Conservation (phyloP, 2,888 invertebrate genomes). For the Incurvaria masculella region DNA sequence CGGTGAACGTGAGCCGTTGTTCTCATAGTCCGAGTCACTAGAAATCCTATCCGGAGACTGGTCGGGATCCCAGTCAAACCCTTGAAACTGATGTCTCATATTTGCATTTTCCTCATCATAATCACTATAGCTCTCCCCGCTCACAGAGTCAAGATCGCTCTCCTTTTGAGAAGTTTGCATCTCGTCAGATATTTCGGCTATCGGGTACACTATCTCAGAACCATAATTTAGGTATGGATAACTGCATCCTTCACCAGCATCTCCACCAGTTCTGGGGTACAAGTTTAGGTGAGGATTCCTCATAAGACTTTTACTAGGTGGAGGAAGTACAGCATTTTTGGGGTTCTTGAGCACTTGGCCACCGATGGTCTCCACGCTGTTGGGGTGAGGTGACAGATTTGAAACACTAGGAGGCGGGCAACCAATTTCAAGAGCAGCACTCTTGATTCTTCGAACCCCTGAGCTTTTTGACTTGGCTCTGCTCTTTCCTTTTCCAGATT, state of each 20-base stretch:
- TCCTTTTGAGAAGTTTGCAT: conserved; percentile 66
- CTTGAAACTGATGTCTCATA: conserved; percentile 34
- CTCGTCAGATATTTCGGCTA: conserved; percentile 82
- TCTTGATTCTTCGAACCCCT: conserved; percentile 66
- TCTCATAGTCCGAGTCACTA: conserved; percentile 66
- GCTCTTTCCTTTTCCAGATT: conserved; percentile 39
- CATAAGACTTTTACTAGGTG: conserved; percentile 66
- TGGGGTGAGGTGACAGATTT: conserved; percentile 75
- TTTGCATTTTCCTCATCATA: conserved; percentile 56
- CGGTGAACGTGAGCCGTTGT: conserved; percentile 69
- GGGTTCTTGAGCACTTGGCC: conserved; percentile 67
- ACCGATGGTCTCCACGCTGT: conserved; percentile 75
- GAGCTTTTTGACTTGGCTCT: conserved; percentile 54
- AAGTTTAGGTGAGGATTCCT: conserved; percentile 68
- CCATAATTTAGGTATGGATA: conserved; percentile 68
- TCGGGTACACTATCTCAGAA: conserved; percentile 78
- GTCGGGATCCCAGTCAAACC: conserved; percentile 50
- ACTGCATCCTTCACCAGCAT: conserved; percentile 68
- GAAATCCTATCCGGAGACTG: conserved; percentile 43
- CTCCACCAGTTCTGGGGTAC: conserved; percentile 55
- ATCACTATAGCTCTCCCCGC: conserved; percentile 60
- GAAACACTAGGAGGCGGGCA: conserved; percentile 67
- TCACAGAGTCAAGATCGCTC: conserved; percentile 55
- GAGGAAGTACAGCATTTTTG: conserved; percentile 60
- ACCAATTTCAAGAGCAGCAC: conserved; percentile 67